Evolutionary conservation across 2,797 vertebrate species (phyloP), one percentile per base, ranked within the genome.

Genomic region (Falco peregrinus): DNA sequence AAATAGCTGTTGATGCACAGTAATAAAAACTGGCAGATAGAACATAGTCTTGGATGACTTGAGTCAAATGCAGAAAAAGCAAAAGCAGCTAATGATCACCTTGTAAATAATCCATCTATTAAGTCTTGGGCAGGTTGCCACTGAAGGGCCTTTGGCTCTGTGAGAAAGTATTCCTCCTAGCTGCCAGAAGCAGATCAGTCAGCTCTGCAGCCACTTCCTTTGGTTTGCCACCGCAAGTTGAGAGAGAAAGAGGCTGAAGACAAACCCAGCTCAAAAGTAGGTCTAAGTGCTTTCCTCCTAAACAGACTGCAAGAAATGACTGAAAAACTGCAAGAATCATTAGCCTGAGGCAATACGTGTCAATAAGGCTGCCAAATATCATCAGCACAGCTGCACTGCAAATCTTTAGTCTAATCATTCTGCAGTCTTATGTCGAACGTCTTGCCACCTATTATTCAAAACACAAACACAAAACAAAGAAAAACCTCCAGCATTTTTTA

Each of bases 291-390:
- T 87, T 87, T 61, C 83, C 76, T 41, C 57, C 54, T 68, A 79
- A 95, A 94, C 29, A 91, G 88, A 95, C 83, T 96, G 85, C 64
- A 64, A 92, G 91, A 92, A 96, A 93, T 78, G 63, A 93, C 93
- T 80, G 83, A 70, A 95, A 96, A 97, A 87, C 81, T 89, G 76
- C 78, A 93, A 95, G 87, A 97, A 93, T 65, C 78, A 84, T 18
- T 79, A 96, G 96, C 94, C 96, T 51, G 70, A 95, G 96, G 96
- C 95, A 95, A 93, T 37, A 64, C 45, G 59, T 94, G 95, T 97
- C 93, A 96, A 95, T 96, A 95, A 95, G 89, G 86, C 89, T 96
- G 93, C 90, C 84, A 95, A 97, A 96, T 80, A 96, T 25, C 69
- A 90, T 86, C 92, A 94, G 89, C 7, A 5, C 89, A 96, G 94